These are phyloP conservation scores for Tetraneura akinire DNA, from an alignment of 1,140 invertebrate genomes.

Conservation along the genomic window DNA sequence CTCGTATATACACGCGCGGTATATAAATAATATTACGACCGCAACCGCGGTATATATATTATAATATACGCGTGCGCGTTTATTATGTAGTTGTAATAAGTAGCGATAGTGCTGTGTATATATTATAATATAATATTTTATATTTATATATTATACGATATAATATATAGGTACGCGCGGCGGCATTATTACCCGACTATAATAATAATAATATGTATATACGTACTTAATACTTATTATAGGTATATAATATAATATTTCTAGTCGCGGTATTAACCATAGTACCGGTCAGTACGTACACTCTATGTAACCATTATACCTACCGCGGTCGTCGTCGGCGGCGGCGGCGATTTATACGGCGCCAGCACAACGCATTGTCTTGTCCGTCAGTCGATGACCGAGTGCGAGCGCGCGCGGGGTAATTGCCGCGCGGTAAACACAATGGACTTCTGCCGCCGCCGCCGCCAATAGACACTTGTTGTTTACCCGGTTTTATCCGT, in stretches of 20 bases:
- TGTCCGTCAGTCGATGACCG: slow-evolving; percentile 31
- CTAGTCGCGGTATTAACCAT: no score
- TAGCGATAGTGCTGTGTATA: slow-evolving; percentile 6
- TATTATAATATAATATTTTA: no score
- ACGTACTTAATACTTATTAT: no score
- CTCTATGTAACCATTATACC: not conserved
- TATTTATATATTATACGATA: not conserved
- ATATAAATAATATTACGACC: no score
- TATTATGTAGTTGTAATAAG: not conserved
- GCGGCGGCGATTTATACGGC: slow-evolving; percentile 47
- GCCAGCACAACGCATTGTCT: slow-evolving; percentile 47
- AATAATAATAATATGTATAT: no score
- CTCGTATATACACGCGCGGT: no score
- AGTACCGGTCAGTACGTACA: no score
- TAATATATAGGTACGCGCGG: not conserved
- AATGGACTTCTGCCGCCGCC: slow-evolving; percentile 36
- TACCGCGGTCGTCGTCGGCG: slow-evolving; percentile 37
- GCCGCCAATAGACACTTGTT: slow-evolving; percentile 49
- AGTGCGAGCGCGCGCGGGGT: slow-evolving; percentile 37
- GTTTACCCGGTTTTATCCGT: slow-evolving; percentile 38
- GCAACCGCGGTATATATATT: not conserved
- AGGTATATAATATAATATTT: no score
- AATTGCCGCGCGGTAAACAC: slow-evolving; percentile 44
- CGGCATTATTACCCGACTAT: slow-evolving; percentile 6
- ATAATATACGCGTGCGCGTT: no score